Base-by-base conservation (phyloP, 1,140 invertebrate genomes). In the Drosophila mayri region DNA sequence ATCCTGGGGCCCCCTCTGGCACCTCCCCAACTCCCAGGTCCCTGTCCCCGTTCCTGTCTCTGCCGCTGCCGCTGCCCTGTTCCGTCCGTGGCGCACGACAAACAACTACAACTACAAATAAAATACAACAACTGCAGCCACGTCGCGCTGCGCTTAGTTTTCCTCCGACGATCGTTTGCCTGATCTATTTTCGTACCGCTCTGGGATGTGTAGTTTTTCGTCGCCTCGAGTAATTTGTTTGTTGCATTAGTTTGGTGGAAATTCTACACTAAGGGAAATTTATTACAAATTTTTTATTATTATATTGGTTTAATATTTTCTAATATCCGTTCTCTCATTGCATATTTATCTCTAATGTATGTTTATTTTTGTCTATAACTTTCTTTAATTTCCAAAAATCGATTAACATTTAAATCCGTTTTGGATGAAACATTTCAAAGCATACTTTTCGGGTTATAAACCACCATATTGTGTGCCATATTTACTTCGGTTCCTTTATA, bases 161-260 rank as follows among this genome's bases (percentile, higher is more conserved):
- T 66, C 75, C 80, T 75, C 43, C 63, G 62, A 40, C 70, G 68
- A 87, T 87, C 77, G 74, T 79, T 90, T 90, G 62, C 68, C 78
- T 73, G 85, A 85, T 90, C 85, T 90, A 90, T 90, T 90, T 90
- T 85, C 66, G 85, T 79, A 47, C 62, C 65, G 76, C 70, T 79
- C 67, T 72, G 60, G 66, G 59, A 68, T 78, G 64, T 72, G 67
- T 79, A 79, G 76, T 79, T 79, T 80, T 84, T 90, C 82, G 78
- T 85, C 85, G 85, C 85, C 81, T 90, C 74, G 41, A 73, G 85
- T 90, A 90, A 90, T 90, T 90, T 90, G 85, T 90, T 85, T 90
- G 85, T 71, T 71, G 85, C 81, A 83, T 81, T 90, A 76, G 77
- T 79, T 76, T 79, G 64, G 59, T 80, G 55, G 60, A 78, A 70